Evolutionary conservation across 2,113 vertebrate genomes (phyloP).

Genomic region (Pomatorhinus ruficollis): DNA sequence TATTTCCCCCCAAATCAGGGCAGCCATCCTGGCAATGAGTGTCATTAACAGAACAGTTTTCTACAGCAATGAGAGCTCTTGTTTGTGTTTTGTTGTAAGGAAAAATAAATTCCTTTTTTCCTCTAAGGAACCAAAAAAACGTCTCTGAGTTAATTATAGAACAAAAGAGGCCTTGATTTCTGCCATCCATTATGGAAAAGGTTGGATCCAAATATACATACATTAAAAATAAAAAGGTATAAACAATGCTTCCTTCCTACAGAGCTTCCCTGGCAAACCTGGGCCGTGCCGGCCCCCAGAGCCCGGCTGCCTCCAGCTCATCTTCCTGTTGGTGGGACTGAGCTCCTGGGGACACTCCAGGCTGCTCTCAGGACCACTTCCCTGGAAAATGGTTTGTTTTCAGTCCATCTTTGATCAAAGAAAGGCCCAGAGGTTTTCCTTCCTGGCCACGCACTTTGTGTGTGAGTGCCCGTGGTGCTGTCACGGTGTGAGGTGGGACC

Average conservation of each 20-base stretch:
- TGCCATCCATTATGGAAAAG: neutral
- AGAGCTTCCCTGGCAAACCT: neutral
- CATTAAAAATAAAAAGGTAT: slow-evolving; percentile 39
- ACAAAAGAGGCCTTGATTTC: neutral
- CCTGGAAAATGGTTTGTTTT: neutral
- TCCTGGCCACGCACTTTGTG: neutral
- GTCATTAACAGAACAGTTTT: neutral
- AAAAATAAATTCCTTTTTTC: neutral
- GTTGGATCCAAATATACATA: neutral
- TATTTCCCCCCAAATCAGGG: neutral
- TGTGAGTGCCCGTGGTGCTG: rapidly evolving
- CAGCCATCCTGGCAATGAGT: neutral
- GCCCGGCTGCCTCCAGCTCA: neutral
- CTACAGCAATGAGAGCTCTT: neutral
- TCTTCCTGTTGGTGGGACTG: neutral
- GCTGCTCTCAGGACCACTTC: neutral
- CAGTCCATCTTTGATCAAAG: neutral
- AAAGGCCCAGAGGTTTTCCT: neutral
- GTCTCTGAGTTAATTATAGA: neutral
- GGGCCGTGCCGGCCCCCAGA: neutral
- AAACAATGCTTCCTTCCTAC: slow-evolving; percentile 30
- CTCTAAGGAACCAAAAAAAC: neutral
- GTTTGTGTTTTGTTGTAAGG: neutral
- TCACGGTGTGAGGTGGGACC: rapidly evolving
- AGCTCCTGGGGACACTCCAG: neutral